Conservation (phyloP, 2,888 invertebrate species). For the Agonopterix heracliana region DNA sequence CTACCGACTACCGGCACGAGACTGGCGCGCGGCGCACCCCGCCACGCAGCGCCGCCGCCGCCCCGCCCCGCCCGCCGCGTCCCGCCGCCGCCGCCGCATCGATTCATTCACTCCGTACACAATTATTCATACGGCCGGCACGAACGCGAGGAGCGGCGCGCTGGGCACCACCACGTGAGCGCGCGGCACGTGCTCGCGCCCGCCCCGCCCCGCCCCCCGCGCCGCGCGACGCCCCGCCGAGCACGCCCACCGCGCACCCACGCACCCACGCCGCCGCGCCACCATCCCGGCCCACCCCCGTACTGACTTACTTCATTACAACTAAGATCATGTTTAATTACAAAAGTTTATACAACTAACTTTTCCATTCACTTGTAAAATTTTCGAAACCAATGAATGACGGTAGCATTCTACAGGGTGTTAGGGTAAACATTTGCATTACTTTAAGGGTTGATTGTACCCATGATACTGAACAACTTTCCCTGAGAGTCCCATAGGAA, state of each 20-base stretch:
- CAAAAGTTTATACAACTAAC: neutral
- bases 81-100: constrained; percentile 61
- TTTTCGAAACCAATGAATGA: neutral
- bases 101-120: constrained; percentile 74
- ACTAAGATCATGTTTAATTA: neutral
- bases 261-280: neutral
- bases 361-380: neutral
- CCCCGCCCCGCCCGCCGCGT: constrained; percentile 42
- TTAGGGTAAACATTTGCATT: too few relatives aligned
- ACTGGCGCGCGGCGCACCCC: constrained; percentile 75
- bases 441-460: too few relatives aligned
- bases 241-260: constrained; percentile 40
- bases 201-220: constrained; percentile 32
- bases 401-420: neutral
- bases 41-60: constrained; percentile 53
- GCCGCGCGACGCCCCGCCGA: constrained; percentile 25
- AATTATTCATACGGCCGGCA: constrained; percentile 72
- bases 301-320: neutral
- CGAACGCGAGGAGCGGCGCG: constrained; percentile 51
- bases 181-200: constrained; percentile 66
- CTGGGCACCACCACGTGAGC: constrained; percentile 65
- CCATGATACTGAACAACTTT: neutral
- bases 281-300: neutral
- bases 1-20: constrained; percentile 84
- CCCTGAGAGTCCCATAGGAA: neutral